Evolutionary conservation across 2,888 invertebrate genomes (phyloP).

Genomic region (Euspilapteryx auroguttella): DNA sequence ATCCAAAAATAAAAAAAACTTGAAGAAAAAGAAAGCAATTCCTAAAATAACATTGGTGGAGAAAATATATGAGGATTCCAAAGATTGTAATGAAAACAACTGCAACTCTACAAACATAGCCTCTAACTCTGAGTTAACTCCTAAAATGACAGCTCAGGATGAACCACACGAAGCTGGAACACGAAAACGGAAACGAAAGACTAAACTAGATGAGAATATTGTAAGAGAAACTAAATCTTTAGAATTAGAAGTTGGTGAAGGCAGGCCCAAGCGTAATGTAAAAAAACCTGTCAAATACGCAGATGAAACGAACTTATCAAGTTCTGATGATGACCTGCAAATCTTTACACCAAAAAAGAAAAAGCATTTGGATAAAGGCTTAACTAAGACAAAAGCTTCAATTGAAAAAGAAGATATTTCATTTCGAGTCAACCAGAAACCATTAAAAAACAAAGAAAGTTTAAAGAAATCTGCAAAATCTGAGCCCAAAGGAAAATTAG

Average conservation of each 20-base stretch:
- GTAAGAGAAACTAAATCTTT: constrained; percentile 12
- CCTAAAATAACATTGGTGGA: constrained; percentile 10
- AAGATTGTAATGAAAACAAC: background rate
- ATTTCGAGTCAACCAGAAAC: constrained; percentile 5
- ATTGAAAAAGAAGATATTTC: constrained; percentile 7
- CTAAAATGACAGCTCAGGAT: too few relatives aligned
- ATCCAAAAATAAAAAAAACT: constrained; percentile 23
- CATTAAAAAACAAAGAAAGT: constrained; percentile 7
- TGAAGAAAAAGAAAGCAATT: constrained; percentile 19
- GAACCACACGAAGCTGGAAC: constrained; percentile 8
- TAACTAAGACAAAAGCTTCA: constrained; percentile 7
- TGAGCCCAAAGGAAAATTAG: constrained; percentile 48
- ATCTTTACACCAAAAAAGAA: constrained; percentile 48
- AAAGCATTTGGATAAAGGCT: constrained; percentile 9
- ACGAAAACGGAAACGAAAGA: constrained; percentile 6
- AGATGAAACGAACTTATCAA: constrained; percentile 21
- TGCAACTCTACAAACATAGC: background rate
- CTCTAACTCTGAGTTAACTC: background rate
- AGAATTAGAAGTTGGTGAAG: constrained; percentile 8
- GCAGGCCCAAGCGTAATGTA: constrained; percentile 30
- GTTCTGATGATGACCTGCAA: constrained; percentile 44
- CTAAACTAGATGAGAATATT: constrained; percentile 3
- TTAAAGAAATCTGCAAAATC: constrained; percentile 6
- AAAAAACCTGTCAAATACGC: constrained; percentile 40
- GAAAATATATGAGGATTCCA: background rate